Evolutionary conservation across 1,140 invertebrate genomes (phyloP), one percentile per base, ranked within the genome.

Genomic region (Calliphora vicina): DNA sequence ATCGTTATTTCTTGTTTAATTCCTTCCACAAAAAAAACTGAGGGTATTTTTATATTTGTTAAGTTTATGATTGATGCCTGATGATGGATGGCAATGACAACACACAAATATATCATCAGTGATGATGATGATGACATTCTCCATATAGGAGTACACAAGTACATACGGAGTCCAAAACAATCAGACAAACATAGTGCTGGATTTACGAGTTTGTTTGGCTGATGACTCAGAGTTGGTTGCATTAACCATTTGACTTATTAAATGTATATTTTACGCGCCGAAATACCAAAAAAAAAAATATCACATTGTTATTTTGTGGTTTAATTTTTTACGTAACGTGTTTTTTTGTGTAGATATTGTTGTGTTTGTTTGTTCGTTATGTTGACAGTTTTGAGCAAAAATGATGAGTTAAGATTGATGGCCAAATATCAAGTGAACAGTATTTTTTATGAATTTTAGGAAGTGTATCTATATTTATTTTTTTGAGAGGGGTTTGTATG

Each of bases 321-420:
- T 50, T 50, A 50, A 15, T 50, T 50, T 50, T 50, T 50, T 50
- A 15, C 15, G 4, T 15, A 50, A 50, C 1, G 3, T 50, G 10
- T 43, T 43, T 43, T 43, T 43, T 43, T 85, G 57, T 83, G 81
- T 80, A 29, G 61, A 81, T 76, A 73, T 87, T 87, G 86, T 83
- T 88, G 85, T 86, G 84, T 84, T 88, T 85, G 84, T 86, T 83
- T 82, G 87, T 87, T 86, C 87, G 88, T 88, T 88, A 88, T 85
- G 85, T 83, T 88, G 87, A 88, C 87, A 88, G 87, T 85, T 85
- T 82, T 86, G 86, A 86, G 87, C 88, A 87, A 88, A 87, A 88
- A 88, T 88, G 86, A 88, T 88, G 87, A 88, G 87, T 88, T 88
- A 88, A 88, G 87, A 88, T 88, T 88, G 87, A 88, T 88, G 87